A percentile compares a stretch with the other conserved stretches of the same genome.
phyloP scores from a whole-genome alignment of 2,113 vertebrate species.

The Scalopus aquaticus region DNA sequence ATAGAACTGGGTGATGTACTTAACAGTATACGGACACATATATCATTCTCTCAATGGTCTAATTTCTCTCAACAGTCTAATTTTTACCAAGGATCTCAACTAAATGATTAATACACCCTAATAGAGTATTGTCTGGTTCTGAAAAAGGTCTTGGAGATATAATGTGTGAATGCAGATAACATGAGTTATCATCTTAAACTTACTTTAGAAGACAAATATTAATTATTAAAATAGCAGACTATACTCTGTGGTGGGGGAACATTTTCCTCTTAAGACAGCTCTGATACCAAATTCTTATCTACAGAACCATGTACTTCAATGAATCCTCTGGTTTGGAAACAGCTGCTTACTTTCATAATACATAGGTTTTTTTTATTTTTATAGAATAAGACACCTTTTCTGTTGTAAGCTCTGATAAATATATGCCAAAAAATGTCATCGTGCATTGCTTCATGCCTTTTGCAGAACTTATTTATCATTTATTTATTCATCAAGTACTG shows the following conservation, averaged over 20 bases:
- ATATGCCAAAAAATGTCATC: not conserved
- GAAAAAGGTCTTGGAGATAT: not conserved
- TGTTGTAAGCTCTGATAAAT: conserved; percentile 20
- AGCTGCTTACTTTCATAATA: not conserved
- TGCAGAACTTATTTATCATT: not conserved
- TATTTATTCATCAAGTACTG: not conserved
- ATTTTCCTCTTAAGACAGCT: conserved; percentile 33
- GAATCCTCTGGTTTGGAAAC: not conserved
- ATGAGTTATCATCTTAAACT: not conserved
- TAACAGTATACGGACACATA: not conserved
- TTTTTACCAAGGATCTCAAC: conserved; percentile 23
- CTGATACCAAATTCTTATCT: conserved; percentile 24
- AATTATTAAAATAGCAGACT: conserved; percentile 21
- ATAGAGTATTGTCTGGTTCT: not conserved
- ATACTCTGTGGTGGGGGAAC: not conserved
- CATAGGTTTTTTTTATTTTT: not conserved
- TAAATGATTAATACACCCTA: fast-evolving
- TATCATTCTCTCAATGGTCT: not conserved
- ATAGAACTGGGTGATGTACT: not conserved
- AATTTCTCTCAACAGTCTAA: not conserved
- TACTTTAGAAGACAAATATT: conserved; percentile 14
- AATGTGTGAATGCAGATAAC: not conserved
- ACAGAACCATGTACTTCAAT: not conserved
- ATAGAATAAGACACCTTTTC: not conserved
- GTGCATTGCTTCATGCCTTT: not conserved